Base-by-base conservation (phyloP, 2,888 invertebrate genomes). In the Caenorhabditis sp. region DNA sequence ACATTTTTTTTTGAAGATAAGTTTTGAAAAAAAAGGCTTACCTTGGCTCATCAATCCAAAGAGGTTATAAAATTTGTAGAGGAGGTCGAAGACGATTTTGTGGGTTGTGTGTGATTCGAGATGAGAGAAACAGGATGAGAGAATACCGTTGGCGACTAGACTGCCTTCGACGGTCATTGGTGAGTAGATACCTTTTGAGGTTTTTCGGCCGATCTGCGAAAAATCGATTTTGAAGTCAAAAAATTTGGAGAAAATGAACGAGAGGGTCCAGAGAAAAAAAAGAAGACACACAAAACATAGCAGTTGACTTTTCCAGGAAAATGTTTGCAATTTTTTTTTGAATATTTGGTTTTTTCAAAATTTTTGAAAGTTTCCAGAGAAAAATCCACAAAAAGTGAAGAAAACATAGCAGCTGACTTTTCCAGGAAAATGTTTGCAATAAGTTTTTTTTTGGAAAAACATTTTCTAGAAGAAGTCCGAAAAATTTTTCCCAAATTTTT, bases 141-240 rank as follows among this genome's bases (percentile, higher is more conserved):
- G 80, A 2, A 86, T 77, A 19, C 83, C 85, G 58, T 86, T 83
- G 14, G 81, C 83, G 6, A 86, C 66, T 8, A 86, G 58, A 21
- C 83, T 67, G 14, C 86, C 86, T 60, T 86, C 86, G 3, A 86
- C 85, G 3, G 86, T 86, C 83, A 86, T 86, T 21, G 86, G 86
- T 49, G 85, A 84, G 67, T 86, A 86, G 75, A 86, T 86, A 62
- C 86, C 86, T 24, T 54, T 76, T 19, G 81, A 81, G 21, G 74
- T 73, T 36, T 69, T 79, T n/a, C 84, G 70, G 19, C 83, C 82
- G 19, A 85, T 71, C 84, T 83, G 66, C n/a, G 71, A 61, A 50
- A 31, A 6, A 19, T n/a, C n/a, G n/a, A n/a, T n/a, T 53, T 53
- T 23, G 1, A 2, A n/a, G 8, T 19, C 23, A 17, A 17, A 50